Base-by-base conservation (phyloP, 2,888 invertebrate species). In the Dryomyza anilis region DNA sequence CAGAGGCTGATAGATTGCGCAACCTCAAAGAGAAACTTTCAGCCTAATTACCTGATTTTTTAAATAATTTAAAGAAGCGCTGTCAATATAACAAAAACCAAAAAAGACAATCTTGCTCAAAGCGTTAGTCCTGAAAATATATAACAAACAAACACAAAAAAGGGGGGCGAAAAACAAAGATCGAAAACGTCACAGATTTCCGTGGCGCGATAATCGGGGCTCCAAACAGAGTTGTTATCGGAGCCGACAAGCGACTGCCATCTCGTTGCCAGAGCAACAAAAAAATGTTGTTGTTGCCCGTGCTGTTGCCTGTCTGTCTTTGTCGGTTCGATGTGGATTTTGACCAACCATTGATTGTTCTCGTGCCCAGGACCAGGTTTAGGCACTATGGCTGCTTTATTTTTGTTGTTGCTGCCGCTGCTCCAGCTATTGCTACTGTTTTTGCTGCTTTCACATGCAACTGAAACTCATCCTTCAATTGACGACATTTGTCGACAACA, bases 401-500 rank as follows among this genome's bases (percentile, higher is more conserved):
- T 6, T 16, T 43, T 39, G 6, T 33, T 33, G 6, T 33, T 33
- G n/a, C 2, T 7, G 14, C 43, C 43, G 6, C 16, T 43, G 43
- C 36, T 36, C 12, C 36, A 36, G n/a, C 36, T 2, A 7, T n/a
- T 10, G 36, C 36, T 14, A n/a, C 43, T 43, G 16, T 39, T 57
- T 57, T 57, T 59, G 48, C 46, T 59, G 25, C 63, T 46, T n/a
- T n/a, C n/a, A n/a, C 27, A 23, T 45, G 66, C 63, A 68, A 68
- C 67, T 69, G 71, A 68, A 71, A 72, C 72, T 69, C 75, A 78
- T 73, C 70, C 76, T 76, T 79, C 80, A 80, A 80, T 80, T 78
- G 80, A 77, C 76, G 78, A 78, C 79, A 77, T 78, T 78, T 72
- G 70, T 69, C 66, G 68, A 30, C 52, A 48, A 61, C 61, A 61